phyloP scores from a whole-genome alignment of 2,888 invertebrate genomes.

The Rhamnusium bicolor region DNA sequence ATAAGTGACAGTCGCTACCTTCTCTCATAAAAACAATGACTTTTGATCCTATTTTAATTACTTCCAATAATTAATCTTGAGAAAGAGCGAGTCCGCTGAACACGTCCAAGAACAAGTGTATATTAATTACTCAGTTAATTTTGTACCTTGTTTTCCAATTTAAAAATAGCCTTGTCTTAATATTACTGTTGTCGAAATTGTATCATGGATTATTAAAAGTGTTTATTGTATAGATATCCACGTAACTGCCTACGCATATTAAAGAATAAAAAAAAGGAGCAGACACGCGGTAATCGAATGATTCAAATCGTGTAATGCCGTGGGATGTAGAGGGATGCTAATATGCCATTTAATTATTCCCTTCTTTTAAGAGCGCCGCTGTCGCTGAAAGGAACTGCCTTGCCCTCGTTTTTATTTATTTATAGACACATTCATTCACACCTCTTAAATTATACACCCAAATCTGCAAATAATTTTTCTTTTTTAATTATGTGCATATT shows the following conservation, averaged over 20 bases:
- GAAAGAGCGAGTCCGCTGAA: too few species aligned
- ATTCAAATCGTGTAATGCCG: conserved; percentile 43
- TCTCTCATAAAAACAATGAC: too few species aligned
- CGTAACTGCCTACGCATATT: conserved; percentile 7
- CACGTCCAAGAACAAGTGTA: too few species aligned
- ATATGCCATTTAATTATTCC: conserved; percentile 53
- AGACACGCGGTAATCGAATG: conserved; percentile 31
- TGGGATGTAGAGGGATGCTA: conserved; percentile 52
- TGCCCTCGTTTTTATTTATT: conserved; percentile 54
- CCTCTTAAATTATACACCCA: conserved; percentile 44
- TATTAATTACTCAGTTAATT: too few species aligned
- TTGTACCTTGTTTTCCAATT: not conserved
- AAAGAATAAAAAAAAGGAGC: conserved; percentile 6
- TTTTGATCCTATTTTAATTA: too few species aligned
- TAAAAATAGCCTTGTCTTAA: not conserved
- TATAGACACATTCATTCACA: conserved; percentile 46
- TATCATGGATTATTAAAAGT: conserved; percentile 1
- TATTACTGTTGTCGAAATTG: not conserved
- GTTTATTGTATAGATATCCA: conserved; percentile 5
- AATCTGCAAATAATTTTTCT: conserved; percentile 34
- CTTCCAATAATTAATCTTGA: too few species aligned
- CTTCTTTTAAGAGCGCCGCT: conserved; percentile 50
- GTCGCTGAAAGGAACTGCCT: conserved; percentile 45
- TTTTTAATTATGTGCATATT: conserved; percentile 35
- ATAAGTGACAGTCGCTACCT: too few species aligned